Evolutionary conservation across 2,888 invertebrate genomes (phyloP).

Genomic region (Drosophila quinaria): DNA sequence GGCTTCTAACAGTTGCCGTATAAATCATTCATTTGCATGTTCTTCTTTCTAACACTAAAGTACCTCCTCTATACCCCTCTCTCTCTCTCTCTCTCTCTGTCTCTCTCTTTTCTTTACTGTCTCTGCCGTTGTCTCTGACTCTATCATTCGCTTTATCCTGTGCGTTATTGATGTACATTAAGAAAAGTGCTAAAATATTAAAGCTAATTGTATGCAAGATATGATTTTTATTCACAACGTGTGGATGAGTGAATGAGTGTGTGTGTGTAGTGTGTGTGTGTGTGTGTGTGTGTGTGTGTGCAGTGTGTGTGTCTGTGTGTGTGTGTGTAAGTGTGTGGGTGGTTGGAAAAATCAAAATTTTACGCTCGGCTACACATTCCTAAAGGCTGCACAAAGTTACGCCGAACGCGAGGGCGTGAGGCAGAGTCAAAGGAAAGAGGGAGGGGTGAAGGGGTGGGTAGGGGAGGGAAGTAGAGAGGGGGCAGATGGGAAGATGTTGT

Average conservation of each 20-base stretch:
- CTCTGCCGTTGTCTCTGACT: not conserved
- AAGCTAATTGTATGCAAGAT: slow-evolving; percentile 67
- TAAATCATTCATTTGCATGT: slow-evolving; percentile 63
- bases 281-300: slow-evolving; percentile 7
- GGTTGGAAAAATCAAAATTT: slow-evolving; percentile 76
- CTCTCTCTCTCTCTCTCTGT: slow-evolving; percentile 83
- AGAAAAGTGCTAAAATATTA: slow-evolving; percentile 66
- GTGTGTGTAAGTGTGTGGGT: slow-evolving; percentile 33
- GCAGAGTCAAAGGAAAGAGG: not conserved
- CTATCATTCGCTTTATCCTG: slow-evolving; percentile 32
- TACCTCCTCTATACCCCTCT: not conserved
- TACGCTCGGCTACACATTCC: slow-evolving; percentile 74
- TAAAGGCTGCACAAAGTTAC: slow-evolving; percentile 68
- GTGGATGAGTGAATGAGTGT: slow-evolving; percentile 2
- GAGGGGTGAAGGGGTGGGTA: not conserved
- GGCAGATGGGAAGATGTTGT: not conserved
- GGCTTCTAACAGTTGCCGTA: slow-evolving; percentile 43
- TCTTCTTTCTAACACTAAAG: slow-evolving; percentile 15
- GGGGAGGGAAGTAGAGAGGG: not conserved
- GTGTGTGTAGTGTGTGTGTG: slow-evolving; percentile 5
- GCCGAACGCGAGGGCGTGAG: slow-evolving; percentile 35
- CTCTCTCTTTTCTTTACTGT: too few relatives aligned
- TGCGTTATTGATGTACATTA: slow-evolving; percentile 65
- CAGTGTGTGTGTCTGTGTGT: slow-evolving; percentile 8
- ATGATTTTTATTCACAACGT: slow-evolving; percentile 59